phyloP scores from a whole-genome alignment of 2,797 vertebrate genomes.

The Pachyuromys duprasi region DNA sequence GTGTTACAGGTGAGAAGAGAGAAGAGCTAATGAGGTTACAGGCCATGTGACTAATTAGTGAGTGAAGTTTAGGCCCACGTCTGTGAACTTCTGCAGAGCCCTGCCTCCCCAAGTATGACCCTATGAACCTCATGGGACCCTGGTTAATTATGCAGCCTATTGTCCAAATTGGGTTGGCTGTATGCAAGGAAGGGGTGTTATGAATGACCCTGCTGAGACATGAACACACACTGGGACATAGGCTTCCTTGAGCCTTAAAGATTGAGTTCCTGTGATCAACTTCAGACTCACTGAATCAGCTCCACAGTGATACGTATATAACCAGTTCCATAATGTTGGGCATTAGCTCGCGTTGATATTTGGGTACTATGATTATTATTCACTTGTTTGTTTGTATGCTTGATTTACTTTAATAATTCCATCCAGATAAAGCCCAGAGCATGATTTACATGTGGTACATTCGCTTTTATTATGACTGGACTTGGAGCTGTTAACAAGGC shows the following conservation, averaged over 20 bases:
- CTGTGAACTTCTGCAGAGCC: not conserved
- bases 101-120: not conserved
- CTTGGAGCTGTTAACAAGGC: not conserved
- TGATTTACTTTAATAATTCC: not conserved
- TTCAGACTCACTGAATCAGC: not conserved
- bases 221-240: not conserved
- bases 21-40: not conserved
- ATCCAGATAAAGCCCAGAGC: not conserved
- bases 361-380: not conserved
- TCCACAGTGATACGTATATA: not conserved
- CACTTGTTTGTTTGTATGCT: slow-evolving; percentile 17
- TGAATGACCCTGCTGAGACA: not conserved
- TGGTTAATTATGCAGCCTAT: not conserved
- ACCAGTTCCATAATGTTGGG: not conserved
- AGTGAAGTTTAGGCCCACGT: not conserved
- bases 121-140: not conserved
- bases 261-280: not conserved
- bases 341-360: not conserved
- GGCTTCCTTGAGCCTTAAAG: not conserved
- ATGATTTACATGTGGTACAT: not conserved
- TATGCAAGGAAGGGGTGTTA: not conserved
- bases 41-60: not conserved
- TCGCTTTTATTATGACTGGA: not conserved
- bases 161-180: not conserved
- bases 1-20: not conserved